Base-by-base conservation (phyloP, 2,797 vertebrate species). In the Pantherophis vulpinus region DNA sequence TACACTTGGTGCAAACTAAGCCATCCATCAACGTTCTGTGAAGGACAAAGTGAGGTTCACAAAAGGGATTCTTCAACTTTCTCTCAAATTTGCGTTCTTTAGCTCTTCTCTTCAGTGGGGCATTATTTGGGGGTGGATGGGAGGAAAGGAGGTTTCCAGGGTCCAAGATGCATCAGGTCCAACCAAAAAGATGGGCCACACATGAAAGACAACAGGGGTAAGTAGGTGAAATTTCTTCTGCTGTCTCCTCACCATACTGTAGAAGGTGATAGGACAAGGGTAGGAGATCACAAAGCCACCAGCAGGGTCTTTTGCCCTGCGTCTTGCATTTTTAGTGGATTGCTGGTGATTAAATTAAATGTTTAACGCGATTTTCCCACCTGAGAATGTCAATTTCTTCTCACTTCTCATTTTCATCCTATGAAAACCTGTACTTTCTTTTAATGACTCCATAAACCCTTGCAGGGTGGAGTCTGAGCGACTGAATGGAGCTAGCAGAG, bases 41-140 rank as follows among this genome's bases (percentile, higher is more conserved):
- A 96, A 94, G 95, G 93, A 93, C 86, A 37, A n/a, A 89, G 60
- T 1, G n/a, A 6, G 6, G n/a, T n/a, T 8, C 29, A 23, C 51
- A 51, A 37, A 56, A 14, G 56, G 6, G 63, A 23, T 56, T 56
- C 5, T 37, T 32, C 47, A n/a, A 74, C 66, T 4, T 25, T 25
- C 32, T 10, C 29, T 79, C 9, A 25, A 25, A 70, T 66, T 32
- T 70, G 47, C 14, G 12, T 12, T 86, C 18, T 27, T 56, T 8
- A 56, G 32, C 86, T 8, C 63, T 90, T 55, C 66, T 91, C 86
- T 60, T 54, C 23, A 55, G 42, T 79, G 70, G 6, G 51, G 14
- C 23, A 11, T 61, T 61, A n/a, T 51, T 37, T 74, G 56, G 66
- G n/a, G 66, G n/a, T 18, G n/a, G n/a, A 14, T 0, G 66, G 18